Base-by-base conservation (phyloP, 37 sponge, comb jelly and placozoan genomes). In the Diacarnus erythraeanus region DNA sequence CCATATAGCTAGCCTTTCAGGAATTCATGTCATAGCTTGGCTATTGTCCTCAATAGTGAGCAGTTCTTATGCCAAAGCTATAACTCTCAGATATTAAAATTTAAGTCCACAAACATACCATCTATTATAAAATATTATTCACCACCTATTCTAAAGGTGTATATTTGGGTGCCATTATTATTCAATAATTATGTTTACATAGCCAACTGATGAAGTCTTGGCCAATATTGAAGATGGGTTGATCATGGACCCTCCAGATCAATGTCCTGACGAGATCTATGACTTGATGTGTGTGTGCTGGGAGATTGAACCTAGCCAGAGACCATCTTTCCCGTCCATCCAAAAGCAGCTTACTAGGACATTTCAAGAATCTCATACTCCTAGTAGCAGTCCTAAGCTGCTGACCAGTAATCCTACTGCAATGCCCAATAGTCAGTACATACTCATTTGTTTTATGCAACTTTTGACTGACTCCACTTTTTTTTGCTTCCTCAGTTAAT, bases 161-260 rank as follows among this genome's bases (percentile, higher is more conserved):
- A 66, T 21, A 29, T 65, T 22, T 65, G 25, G 18, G 25, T 65
- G 68, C n/a, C n/a, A n/a, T n/a, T n/a, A n/a, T n/a, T n/a, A n/a
- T n/a, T n/a, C n/a, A n/a, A n/a, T n/a, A n/a, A n/a, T n/a, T n/a
- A n/a, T n/a, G n/a, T n/a, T n/a, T n/a, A n/a, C 51, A 22, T 66
- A 95, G 92, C 79, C 87, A 59, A 43, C 82, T 22, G 84, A 88
- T 38, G 92, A 91, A 30, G 92, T 95, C 3, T 26, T 95, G 75
- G 87, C 83, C 63, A 75, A 82, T 36, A 42, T 95, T 12, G 87
- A 95, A 58, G 88, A 88, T 77, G 96, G 93, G 36, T 68, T 92
- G 41, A 63, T 83, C 34, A 95, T 95, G 92, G 96, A 95, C 33
- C 84, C 84, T 34, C 96, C 96, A 4, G 96, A 95, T 22, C 69